Percentiles rank a stretch among this genome's conserved stretches.
phyloP scores from a whole-genome alignment of 2,113 vertebrate genomes.

The Myanophis thanlyinensis region DNA sequence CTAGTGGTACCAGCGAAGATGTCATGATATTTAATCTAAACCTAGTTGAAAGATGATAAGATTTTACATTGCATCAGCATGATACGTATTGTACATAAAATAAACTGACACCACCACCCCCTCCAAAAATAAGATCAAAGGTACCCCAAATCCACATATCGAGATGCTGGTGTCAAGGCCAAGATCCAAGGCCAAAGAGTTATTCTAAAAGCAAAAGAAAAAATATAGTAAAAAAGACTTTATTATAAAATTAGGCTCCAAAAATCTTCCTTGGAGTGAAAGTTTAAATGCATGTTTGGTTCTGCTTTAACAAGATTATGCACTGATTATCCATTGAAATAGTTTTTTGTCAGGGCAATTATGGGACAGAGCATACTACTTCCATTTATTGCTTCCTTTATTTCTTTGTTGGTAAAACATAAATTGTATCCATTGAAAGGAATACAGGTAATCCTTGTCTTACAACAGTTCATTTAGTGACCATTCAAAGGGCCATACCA shows the following conservation, averaged over 20 bases:
- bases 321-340: not conserved
- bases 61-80: not conserved
- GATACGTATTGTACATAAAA: not conserved
- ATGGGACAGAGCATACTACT: too few relatives aligned
- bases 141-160: not conserved
- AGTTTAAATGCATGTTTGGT: not conserved
- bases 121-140: not conserved
- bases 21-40: not conserved
- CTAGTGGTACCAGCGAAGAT: constrained; percentile 1
- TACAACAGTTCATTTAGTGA: too few relatives aligned
- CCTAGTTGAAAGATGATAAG: not conserved
- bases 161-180: not conserved
- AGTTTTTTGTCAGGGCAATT: too few relatives aligned
- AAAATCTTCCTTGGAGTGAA: not conserved
- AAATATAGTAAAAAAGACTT: not conserved
- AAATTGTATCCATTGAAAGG: not conserved
- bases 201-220: not conserved
- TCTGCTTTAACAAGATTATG: not conserved
- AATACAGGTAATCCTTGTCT: too few relatives aligned
- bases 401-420: too few relatives aligned
- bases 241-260: not conserved
- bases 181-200: not conserved
- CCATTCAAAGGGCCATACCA: too few relatives aligned
- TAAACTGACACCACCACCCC: not conserved
- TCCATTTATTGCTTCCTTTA: too few relatives aligned